Percentiles rank a stretch among this genome's conserved stretches.
These are phyloP conservation scores for Micromussa lordhowensis DNA, from an alignment of 92 coral and sea anemone genomes.

Conservation along the genomic window DNA sequence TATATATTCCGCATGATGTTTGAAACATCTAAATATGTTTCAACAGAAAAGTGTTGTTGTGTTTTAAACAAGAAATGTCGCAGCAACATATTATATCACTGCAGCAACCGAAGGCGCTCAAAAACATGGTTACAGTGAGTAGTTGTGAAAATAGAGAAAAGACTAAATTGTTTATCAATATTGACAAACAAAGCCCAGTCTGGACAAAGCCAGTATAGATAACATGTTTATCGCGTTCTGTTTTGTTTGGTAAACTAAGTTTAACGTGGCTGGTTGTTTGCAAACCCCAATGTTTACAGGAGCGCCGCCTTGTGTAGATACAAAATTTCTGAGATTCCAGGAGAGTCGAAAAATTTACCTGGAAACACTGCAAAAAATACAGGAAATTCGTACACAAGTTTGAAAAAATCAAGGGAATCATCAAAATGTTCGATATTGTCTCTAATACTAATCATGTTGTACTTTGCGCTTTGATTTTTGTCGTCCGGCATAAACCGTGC, in stretches of 20 bases:
- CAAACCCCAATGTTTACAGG: background rate
- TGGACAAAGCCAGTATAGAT: background rate
- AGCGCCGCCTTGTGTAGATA: no score
- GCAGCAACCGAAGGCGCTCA: background rate
- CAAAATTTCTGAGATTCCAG: background rate
- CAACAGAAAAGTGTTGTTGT: no score
- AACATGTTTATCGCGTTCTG: background rate
- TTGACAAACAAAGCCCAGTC: background rate
- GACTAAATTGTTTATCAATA: no score
- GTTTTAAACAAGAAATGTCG: no score
- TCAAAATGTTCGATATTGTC: no score
- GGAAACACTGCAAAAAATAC: background rate
- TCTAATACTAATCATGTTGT: no score
- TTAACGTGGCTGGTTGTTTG: background rate
- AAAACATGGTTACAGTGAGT: background rate
- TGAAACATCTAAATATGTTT: no score
- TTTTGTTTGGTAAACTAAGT: background rate
- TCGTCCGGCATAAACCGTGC: no score
- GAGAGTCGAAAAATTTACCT: background rate
- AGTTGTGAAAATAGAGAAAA: no score
- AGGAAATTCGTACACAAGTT: background rate
- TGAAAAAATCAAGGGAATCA: no score
- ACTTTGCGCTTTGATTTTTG: no score
- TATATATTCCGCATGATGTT: no score
- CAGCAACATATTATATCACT: background rate